Conservation (phyloP, 1,140 invertebrate species). For the Scaptodrosophila lebanonensis region DNA sequence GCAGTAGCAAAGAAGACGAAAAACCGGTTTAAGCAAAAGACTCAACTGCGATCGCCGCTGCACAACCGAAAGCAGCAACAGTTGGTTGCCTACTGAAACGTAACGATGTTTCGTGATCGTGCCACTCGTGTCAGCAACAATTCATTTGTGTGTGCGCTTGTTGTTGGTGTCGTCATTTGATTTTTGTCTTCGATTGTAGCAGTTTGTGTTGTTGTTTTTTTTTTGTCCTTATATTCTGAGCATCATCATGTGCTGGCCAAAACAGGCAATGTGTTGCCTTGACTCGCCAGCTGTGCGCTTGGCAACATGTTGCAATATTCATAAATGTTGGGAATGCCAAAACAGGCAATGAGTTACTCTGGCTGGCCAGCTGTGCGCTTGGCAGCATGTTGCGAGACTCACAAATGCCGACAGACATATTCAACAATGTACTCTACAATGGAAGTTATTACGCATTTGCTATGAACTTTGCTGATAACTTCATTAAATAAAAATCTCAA, state of each 20-base stretch:
- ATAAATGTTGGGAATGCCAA: too few species aligned
- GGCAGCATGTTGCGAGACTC: too few species aligned
- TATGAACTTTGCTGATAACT: too few species aligned
- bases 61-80: conserved; percentile 52
- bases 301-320: not conserved
- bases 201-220: conserved; percentile 20
- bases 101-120: conserved; percentile 26
- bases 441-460: too few species aligned
- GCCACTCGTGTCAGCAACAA: conserved; percentile 8
- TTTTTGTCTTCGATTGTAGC: too few species aligned
- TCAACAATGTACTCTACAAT: not conserved
- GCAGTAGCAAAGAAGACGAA: not conserved
- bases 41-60: not conserved
- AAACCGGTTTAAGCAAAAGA: not conserved
- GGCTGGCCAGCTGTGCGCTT: conserved; percentile 1
- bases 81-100: conserved; percentile 64
- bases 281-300: conserved; percentile 12
- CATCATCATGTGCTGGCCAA: conserved; percentile 13
- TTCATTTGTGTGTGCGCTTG: conserved; percentile 2
- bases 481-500: too few species aligned
- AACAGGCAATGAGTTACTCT: too few species aligned
- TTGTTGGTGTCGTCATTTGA: conserved; percentile 2
- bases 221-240: conserved; percentile 20
- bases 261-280: not conserved
- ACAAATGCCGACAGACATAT: not conserved